Percentiles rank a stretch among this genome's conserved stretches.
phyloP scores from a whole-genome alignment of 2,888 invertebrate species.

The Leptothorax acervorum region DNA sequence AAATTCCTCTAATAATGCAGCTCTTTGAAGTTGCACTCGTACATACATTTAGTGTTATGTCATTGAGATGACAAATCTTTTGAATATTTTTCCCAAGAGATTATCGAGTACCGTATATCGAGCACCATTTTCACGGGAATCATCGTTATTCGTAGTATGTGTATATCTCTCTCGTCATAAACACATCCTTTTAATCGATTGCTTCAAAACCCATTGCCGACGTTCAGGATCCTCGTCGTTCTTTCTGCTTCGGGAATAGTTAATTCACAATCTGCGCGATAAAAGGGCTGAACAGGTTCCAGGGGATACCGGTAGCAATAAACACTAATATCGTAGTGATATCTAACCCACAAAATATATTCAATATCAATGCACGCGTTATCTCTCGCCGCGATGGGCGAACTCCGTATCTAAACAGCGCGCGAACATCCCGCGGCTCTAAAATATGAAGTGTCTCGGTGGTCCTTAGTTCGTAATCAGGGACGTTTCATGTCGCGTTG shows the following conservation, averaged over 20 bases:
- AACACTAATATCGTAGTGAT: conserved; percentile 72
- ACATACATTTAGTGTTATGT: not conserved
- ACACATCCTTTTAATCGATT: conserved; percentile 64
- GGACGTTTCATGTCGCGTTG: conserved; percentile 64
- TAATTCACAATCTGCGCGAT: conserved; percentile 62
- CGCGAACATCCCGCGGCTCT: conserved; percentile 64
- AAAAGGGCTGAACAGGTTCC: conserved; percentile 74
- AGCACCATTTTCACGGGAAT: not conserved
- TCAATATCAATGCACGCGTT: conserved; percentile 68
- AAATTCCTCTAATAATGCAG: not conserved
- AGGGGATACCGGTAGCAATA: conserved; percentile 75
- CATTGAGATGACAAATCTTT: not conserved
- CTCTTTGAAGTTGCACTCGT: not conserved
- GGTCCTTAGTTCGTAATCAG: conserved; percentile 70
- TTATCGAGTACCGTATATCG: not conserved
- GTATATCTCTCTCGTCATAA: conserved; percentile 48
- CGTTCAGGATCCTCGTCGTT: conserved; percentile 65
- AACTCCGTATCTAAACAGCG: conserved; percentile 72
- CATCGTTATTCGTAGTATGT: conserved; percentile 15
- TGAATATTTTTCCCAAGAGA: conserved; percentile 7
- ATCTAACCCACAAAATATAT: conserved; percentile 72
- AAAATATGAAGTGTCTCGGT: conserved; percentile 73
- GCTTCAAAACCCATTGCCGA: conserved; percentile 57
- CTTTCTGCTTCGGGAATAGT: conserved; percentile 54
- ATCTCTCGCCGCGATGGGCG: conserved; percentile 69